Conservation (phyloP, 2,888 invertebrate species). For the Megalurothrips usitatus region DNA sequence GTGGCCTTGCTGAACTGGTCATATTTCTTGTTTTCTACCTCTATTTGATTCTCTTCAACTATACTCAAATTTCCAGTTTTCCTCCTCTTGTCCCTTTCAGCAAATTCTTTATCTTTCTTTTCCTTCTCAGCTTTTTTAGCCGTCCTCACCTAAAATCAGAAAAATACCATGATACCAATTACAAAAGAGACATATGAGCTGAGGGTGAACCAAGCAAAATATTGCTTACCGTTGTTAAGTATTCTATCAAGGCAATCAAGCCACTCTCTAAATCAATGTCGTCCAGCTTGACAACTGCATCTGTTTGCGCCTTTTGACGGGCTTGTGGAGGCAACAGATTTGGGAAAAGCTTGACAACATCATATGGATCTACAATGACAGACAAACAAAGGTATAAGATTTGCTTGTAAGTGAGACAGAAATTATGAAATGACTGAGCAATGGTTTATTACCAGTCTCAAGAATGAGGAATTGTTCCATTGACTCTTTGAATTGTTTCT, state of each 20-base stretch:
- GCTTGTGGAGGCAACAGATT: slow-evolving; percentile 66
- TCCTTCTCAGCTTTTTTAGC: slow-evolving; percentile 43
- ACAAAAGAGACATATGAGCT: no score
- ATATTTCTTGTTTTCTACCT: not conserved
- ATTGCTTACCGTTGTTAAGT: slow-evolving; percentile 70
- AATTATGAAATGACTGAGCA: not conserved
- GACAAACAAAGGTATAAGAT: not conserved
- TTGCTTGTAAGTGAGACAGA: not conserved
- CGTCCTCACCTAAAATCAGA: slow-evolving; percentile 43
- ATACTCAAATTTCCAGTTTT: slow-evolving; percentile 46
- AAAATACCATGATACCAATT: not conserved
- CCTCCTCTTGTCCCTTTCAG: slow-evolving; percentile 42
- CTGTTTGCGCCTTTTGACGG: slow-evolving; percentile 49
- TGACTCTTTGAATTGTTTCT: slow-evolving; percentile 81
- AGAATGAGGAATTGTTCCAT: slow-evolving; percentile 88
- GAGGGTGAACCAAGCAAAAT: no score
- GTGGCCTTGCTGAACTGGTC: slow-evolving; percentile 48
- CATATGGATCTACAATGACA: slow-evolving; percentile 68
- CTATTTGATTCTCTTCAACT: not conserved
- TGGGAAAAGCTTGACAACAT: slow-evolving; percentile 92
- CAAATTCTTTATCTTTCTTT: slow-evolving; percentile 41
- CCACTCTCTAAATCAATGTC: slow-evolving; percentile 85
- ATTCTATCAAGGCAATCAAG: slow-evolving; percentile 81
- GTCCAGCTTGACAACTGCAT: slow-evolving; percentile 57
- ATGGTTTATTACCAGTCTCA: slow-evolving; percentile 58